Evolutionary conservation across 2,888 invertebrate species (phyloP).

Genomic region (Idaea straminata): DNA sequence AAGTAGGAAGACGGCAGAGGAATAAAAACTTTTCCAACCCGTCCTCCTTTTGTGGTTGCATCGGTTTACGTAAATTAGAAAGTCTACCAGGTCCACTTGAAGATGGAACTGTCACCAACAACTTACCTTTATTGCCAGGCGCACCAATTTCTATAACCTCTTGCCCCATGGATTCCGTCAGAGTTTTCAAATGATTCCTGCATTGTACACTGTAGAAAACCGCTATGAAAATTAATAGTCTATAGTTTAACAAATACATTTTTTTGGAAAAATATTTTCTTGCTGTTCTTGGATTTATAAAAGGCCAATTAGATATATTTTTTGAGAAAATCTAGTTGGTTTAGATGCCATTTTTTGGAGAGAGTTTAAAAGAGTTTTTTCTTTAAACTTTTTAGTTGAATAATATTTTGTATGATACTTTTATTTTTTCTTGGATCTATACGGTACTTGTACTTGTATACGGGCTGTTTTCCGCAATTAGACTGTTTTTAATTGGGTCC

Average conservation of each 20-base stretch:
- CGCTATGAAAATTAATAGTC: constrained; percentile 21
- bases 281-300: not conserved
- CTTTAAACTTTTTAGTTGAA: not conserved
- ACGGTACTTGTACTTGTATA: no score
- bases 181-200: constrained; percentile 40
- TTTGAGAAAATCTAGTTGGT: not conserved
- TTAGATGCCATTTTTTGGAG: not conserved
- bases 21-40: no score
- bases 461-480: no score
- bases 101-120: not conserved
- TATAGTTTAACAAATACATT: constrained; percentile 35
- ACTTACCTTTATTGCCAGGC: constrained; percentile 60
- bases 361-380: not conserved
- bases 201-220: constrained; percentile 29
- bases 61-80: not conserved
- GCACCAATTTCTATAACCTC: constrained; percentile 62
- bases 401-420: no score
- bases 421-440: no score
- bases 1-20: no score
- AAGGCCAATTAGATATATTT: constrained; percentile 20
- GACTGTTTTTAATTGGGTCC: no score
- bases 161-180: constrained; percentile 59
- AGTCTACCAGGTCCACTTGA: not conserved
- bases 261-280: constrained; percentile 12
- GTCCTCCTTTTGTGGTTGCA: no score